Evolutionary conservation across 1,140 invertebrate species (phyloP).

Genomic region (Drosophila neocordata): DNA sequence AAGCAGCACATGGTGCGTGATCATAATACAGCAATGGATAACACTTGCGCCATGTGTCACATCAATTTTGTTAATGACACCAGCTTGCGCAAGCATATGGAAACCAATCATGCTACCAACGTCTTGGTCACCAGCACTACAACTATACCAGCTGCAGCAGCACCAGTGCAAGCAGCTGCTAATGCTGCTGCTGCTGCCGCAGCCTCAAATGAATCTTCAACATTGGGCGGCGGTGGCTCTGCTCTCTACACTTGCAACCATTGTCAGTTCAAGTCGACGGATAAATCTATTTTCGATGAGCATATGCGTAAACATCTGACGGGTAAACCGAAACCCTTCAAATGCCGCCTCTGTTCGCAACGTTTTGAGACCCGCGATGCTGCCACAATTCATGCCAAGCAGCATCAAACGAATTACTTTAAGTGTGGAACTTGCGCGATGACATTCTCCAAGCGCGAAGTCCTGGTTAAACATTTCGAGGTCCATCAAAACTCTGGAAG

Average conservation of each 20-base stretch:
- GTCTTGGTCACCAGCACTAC: conserved; percentile 78
- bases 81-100: conserved; percentile 81
- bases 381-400: conserved; percentile 79
- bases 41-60: conserved; percentile 79
- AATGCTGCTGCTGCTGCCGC: conserved; percentile 56
- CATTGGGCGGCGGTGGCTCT: conserved; percentile 32
- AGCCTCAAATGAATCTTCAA: conserved; percentile 35
- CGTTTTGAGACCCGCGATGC: conserved; percentile 80
- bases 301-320: conserved; percentile 77
- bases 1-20: conserved; percentile 81
- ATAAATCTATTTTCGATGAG: conserved; percentile 74
- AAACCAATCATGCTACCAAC: conserved; percentile 80
- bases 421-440: conserved; percentile 81
- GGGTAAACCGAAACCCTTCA: conserved; percentile 80
- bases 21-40: conserved; percentile 77
- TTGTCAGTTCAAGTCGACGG: conserved; percentile 80
- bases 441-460: conserved; percentile 78
- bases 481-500: conserved; percentile 61
- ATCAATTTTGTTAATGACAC: conserved; percentile 79
- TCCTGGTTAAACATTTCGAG: conserved; percentile 79
- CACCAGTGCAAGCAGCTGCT: conserved; percentile 58
- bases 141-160: conserved; percentile 68
- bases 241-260: conserved; percentile 77
- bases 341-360: conserved; percentile 80
- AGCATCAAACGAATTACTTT: conserved; percentile 80